Evolutionary conservation across 1,140 invertebrate genomes (phyloP).

Genomic region (Spodoptera litura): DNA sequence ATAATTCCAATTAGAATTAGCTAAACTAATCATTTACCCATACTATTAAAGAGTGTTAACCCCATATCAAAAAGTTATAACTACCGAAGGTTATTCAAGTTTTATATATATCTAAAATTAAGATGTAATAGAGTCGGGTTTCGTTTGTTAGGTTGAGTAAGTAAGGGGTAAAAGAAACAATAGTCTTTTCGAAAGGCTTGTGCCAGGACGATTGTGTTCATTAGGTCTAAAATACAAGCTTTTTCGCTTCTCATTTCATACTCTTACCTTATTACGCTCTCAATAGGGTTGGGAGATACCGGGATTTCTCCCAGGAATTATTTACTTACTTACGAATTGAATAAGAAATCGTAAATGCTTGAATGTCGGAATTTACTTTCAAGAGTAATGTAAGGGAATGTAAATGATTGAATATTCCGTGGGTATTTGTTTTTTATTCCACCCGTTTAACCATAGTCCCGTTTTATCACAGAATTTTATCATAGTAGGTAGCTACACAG

Average conservation of each 20-base stretch:
- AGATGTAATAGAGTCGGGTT: background rate
- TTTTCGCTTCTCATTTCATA: conserved; percentile 30
- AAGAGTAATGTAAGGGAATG: background rate
- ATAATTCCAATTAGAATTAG: too few species aligned
- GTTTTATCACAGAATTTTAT: too few species aligned
- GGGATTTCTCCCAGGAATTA: background rate
- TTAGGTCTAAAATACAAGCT: conserved; percentile 33
- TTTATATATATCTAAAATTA: too few species aligned
- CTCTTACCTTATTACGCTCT: conserved; percentile 23
- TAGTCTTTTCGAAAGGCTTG: conserved; percentile 33
- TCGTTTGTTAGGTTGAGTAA: background rate
- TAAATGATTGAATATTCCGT: background rate
- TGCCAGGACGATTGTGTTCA: conserved; percentile 30
- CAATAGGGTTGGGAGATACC: conserved; percentile 1
- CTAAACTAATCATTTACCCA: too few species aligned
- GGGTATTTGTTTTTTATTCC: background rate
- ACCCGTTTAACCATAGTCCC: too few species aligned
- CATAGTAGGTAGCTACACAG: too few species aligned
- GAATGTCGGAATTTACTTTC: background rate
- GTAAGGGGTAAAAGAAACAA: background rate
- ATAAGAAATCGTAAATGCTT: background rate
- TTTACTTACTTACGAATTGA: background rate
- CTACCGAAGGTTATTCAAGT: too few species aligned
- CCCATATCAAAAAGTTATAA: background rate
- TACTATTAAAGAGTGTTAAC: too few species aligned